Evolutionary conservation across 1,140 invertebrate species (phyloP).

Genomic region (Ooceraea biroi): DNA sequence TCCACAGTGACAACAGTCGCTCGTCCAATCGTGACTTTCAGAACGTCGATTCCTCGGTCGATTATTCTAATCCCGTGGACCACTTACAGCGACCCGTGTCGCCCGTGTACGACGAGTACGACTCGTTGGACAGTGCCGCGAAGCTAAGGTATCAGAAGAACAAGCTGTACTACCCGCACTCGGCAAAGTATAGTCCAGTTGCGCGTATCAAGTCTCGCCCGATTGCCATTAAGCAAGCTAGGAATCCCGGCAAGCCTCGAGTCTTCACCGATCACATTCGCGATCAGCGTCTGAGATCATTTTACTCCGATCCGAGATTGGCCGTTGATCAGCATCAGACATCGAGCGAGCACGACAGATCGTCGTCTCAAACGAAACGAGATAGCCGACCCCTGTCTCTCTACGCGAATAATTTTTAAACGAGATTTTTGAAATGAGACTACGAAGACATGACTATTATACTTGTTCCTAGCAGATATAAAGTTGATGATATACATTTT

Average conservation of each 20-base stretch:
- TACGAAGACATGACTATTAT: too few relatives aligned
- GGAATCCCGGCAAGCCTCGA: conserved; percentile 74
- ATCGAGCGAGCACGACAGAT: conserved; percentile 61
- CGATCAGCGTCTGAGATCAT: conserved; percentile 80
- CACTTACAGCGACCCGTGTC: conserved; percentile 80
- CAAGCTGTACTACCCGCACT: conserved; percentile 70
- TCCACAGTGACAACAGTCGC: conserved; percentile 73
- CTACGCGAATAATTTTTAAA: conserved; percentile 78
- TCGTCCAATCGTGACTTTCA: conserved; percentile 69
- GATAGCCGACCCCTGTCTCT: conserved; percentile 80
- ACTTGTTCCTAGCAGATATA: background rate
- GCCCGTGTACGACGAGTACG: conserved; percentile 78
- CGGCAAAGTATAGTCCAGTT: conserved; percentile 77
- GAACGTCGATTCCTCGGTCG: conserved; percentile 73
- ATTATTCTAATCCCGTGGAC: conserved; percentile 81
- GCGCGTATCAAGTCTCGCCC: conserved; percentile 69
- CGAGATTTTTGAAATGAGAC: background rate
- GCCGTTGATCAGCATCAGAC: conserved; percentile 74
- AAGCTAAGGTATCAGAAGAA: conserved; percentile 76
- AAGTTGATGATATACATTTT: background rate
- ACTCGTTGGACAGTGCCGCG: conserved; percentile 74
- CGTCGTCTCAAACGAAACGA: conserved; percentile 67
- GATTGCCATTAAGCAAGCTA: conserved; percentile 56
- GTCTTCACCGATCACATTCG: conserved; percentile 80
- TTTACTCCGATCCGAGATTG: conserved; percentile 81